These are phyloP conservation scores for Myotis vivesi DNA, from an alignment of 2,797 vertebrate genomes.

Conservation along the genomic window DNA sequence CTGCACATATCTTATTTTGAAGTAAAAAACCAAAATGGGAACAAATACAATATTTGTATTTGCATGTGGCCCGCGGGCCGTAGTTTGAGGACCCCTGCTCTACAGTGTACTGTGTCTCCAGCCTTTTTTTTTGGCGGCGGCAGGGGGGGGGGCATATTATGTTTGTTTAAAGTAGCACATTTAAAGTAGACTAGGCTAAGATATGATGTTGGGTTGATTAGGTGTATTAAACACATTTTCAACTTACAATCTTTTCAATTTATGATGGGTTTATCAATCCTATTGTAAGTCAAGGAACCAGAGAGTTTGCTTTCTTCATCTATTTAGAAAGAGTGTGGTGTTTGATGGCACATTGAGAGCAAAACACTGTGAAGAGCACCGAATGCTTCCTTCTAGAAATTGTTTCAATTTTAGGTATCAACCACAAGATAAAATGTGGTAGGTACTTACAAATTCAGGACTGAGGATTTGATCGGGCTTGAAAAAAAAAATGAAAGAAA, in stretches of 20 bases:
- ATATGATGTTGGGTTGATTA: neutral
- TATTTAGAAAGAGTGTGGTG: neutral
- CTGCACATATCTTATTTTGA: too few species aligned
- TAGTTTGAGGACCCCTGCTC: too few species aligned
- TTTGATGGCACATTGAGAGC: neutral
- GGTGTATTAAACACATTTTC: neutral
- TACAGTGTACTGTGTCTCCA: neutral
- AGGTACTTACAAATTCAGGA: neutral
- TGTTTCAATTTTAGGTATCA: neutral
- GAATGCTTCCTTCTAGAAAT: neutral
- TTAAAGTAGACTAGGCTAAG: too few species aligned
- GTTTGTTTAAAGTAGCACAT: neutral
- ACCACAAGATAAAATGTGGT: neutral
- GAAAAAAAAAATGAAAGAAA: neutral
- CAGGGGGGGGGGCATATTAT: too few species aligned
- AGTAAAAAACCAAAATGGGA: too few species aligned
- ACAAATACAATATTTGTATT: too few species aligned
- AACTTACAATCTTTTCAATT: neutral
- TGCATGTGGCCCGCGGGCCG: too few species aligned
- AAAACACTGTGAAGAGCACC: neutral
- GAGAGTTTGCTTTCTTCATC: neutral
- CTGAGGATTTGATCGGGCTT: neutral
- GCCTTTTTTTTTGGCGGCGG: fast-evolving
- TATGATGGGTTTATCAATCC: neutral
- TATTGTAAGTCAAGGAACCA: neutral